Evolutionary conservation across 2,797 vertebrate species (phyloP).

Genomic region (Limosa lapponica): DNA sequence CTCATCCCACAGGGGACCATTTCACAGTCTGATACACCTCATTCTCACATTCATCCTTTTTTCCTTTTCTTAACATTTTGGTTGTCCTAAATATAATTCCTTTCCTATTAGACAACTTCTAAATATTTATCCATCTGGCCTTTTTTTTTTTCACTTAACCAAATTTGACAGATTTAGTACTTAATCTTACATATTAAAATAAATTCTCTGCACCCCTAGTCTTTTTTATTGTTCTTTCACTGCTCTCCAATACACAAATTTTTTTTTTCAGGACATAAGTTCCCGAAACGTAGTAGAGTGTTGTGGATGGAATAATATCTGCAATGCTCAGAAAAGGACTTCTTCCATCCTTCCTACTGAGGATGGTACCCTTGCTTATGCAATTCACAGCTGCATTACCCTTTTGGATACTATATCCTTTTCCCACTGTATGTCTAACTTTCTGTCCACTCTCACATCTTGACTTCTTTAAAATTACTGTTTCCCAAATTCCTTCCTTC

Average conservation of each 20-base stretch:
- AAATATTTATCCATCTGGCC: background rate
- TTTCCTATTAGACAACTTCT: background rate
- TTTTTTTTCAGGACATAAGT: background rate
- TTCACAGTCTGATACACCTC: conserved; percentile 16
- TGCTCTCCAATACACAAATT: background rate
- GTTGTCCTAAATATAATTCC: conserved; percentile 5
- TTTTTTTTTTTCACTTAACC: background rate
- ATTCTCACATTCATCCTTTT: background rate
- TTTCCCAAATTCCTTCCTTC: background rate
- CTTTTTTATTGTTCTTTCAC: background rate
- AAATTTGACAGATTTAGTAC: background rate
- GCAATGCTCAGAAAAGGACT: background rate
- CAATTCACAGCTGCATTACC: background rate
- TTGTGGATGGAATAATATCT: background rate
- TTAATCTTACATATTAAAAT: conserved; percentile 17
- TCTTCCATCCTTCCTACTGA: background rate
- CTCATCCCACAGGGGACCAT: background rate
- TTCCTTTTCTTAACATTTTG: background rate
- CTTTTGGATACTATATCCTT: background rate
- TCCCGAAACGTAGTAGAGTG: background rate
- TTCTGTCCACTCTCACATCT: background rate
- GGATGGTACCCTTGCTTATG: background rate
- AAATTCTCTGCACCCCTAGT: background rate
- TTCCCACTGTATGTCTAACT: background rate
- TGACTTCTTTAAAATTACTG: background rate